These are phyloP conservation scores for Corythornis cristatus DNA, from an alignment of 2,113 vertebrate genomes.

Conservation along the genomic window DNA sequence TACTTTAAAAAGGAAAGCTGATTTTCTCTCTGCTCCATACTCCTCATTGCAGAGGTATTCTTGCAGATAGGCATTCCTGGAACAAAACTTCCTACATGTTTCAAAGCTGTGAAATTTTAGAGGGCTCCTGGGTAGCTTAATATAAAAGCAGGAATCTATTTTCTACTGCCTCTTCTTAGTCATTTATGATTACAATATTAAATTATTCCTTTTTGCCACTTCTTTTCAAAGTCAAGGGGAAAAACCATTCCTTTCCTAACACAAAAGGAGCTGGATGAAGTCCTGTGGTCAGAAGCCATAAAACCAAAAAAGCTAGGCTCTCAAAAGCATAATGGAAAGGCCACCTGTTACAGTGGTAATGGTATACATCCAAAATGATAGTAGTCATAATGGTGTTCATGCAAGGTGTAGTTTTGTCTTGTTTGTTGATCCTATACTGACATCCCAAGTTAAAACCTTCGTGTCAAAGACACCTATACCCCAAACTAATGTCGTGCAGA, in stretches of 20 bases:
- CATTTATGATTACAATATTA: neutral
- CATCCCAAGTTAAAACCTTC: neutral
- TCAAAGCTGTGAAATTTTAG: neutral
- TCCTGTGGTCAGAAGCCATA: neutral
- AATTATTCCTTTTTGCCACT: neutral
- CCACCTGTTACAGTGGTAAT: neutral
- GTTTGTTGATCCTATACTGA: neutral
- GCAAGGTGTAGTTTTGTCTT: neutral
- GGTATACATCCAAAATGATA: too few relatives aligned
- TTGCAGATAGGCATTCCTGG: neutral
- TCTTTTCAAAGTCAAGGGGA: neutral
- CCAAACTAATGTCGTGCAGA: rapidly evolving
- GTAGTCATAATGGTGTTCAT: neutral
- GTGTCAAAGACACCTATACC: neutral
- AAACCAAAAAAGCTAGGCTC: neutral
- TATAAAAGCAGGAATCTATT: neutral
- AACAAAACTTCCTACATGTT: neutral
- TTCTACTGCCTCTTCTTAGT: neutral
- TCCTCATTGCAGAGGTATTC: neutral
- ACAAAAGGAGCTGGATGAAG: neutral
- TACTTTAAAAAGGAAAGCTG: neutral
- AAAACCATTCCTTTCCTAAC: neutral
- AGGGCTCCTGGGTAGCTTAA: neutral
- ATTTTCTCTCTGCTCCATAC: neutral
- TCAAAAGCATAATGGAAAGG: rapidly evolving